Conservation (phyloP, 2,888 invertebrate genomes). For the Pristionchus arcanus region DNA sequence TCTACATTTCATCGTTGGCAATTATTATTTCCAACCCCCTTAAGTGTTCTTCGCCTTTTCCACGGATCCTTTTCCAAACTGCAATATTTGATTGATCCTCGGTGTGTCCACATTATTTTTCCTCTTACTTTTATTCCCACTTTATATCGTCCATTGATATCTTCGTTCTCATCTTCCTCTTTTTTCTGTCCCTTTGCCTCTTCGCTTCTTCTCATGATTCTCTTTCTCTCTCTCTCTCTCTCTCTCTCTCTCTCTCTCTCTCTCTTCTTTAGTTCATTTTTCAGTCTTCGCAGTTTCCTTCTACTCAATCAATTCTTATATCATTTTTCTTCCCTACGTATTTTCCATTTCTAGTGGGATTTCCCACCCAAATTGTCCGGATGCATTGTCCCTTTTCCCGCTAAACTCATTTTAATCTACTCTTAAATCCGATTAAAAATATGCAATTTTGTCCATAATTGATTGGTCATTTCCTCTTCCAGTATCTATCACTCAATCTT, state of each 20-base stretch:
- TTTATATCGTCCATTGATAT: background rate
- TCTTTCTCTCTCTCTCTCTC: background rate
- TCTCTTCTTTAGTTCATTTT: background rate
- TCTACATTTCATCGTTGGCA: background rate
- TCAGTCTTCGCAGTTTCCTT: background rate
- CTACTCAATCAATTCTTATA: background rate
- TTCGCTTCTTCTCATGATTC: background rate
- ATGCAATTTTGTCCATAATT: conserved; percentile 2
- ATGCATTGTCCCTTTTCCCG: background rate
- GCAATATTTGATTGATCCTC: background rate
- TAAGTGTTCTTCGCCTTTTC: background rate
- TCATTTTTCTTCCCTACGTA: background rate
- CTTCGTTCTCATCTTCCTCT: background rate
- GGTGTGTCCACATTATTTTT: background rate
- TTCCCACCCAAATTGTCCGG: background rate
- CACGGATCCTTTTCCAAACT: background rate
- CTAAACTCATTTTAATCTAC: background rate
- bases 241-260: background rate
- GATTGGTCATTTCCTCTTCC: no score
- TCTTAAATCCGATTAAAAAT: background rate
- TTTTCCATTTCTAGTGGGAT: no score
- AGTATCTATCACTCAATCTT: background rate
- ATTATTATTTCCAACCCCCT: background rate
- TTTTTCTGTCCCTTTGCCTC: background rate
- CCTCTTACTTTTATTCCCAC: no score